Evolutionary conservation across 2,797 vertebrate species (phyloP).

Genomic region (Fratercula arctica): DNA sequence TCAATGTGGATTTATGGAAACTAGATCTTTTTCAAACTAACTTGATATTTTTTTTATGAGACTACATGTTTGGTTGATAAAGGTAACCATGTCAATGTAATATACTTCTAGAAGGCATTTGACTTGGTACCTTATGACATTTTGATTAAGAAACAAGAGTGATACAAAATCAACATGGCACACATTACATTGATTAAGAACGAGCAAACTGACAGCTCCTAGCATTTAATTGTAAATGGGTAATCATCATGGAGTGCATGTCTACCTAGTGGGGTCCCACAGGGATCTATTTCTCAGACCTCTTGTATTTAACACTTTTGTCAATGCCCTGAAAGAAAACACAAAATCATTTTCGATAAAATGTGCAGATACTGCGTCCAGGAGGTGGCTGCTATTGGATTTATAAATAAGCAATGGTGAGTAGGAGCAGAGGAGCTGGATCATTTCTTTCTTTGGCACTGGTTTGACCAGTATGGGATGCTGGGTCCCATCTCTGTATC

Average conservation of each 20-base stretch:
- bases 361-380: background rate
- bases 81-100: constrained; percentile 69
- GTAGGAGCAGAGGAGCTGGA: background rate
- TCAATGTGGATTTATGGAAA: constrained; percentile 73
- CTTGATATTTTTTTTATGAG: constrained; percentile 72
- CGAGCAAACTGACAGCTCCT: constrained; percentile 67
- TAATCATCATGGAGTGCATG: constrained; percentile 65
- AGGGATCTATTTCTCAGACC: constrained; percentile 61
- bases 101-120: constrained; percentile 70
- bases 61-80: constrained; percentile 71
- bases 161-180: constrained; percentile 74
- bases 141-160: constrained; percentile 73
- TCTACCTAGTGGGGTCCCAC: constrained; percentile 57
- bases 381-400: background rate
- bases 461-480: background rate
- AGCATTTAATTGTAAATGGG: constrained; percentile 71
- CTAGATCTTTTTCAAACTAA: constrained; percentile 70
- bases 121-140: constrained; percentile 71
- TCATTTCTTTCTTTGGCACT: background rate
- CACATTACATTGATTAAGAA: constrained; percentile 72
- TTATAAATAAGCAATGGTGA: background rate
- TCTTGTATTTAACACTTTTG: constrained; percentile 58
- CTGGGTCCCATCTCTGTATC: background rate
- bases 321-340: constrained; percentile 53
- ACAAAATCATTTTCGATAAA: constrained; percentile 31